These are phyloP conservation scores for Coryphaenoides rupestris DNA, from an alignment of 2,113 vertebrate genomes.

Conservation along the genomic window DNA sequence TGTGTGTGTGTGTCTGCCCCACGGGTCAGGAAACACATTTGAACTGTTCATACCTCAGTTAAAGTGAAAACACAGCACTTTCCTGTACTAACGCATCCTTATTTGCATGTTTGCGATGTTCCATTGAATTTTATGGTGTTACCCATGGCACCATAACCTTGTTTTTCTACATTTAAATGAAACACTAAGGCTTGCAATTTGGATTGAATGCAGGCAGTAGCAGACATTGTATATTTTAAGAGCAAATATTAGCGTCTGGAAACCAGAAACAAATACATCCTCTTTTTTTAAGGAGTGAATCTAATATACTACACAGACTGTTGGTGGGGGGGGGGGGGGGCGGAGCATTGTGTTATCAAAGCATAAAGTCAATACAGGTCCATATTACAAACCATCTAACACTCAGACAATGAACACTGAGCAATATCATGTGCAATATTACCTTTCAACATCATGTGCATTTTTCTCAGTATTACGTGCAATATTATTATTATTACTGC, in stretches of 20 bases:
- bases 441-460: too few relatives aligned
- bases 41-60: slow-evolving; percentile 32
- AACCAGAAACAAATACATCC: background rate
- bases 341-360: too few relatives aligned
- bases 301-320: too few relatives aligned
- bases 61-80: slow-evolving; percentile 24
- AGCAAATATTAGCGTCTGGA: too few relatives aligned
- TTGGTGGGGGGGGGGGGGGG: too few relatives aligned
- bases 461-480: too few relatives aligned
- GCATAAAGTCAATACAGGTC: background rate
- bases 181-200: slow-evolving; percentile 6
- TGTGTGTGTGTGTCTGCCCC: slow-evolving; percentile 29
- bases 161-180: slow-evolving; percentile 10
- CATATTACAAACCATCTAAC: background rate
- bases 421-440: too few relatives aligned
- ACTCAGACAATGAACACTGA: too few relatives aligned
- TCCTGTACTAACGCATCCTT: slow-evolving; percentile 10
- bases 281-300: too few relatives aligned
- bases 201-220: slow-evolving; percentile 4
- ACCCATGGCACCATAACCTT: slow-evolving; percentile 34
- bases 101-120: slow-evolving; percentile 46
- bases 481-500: too few relatives aligned
- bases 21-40: slow-evolving; percentile 30
- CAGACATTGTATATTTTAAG: background rate
- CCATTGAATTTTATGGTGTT: slow-evolving; percentile 22